Percentiles rank a stretch among this genome's conserved stretches.
Evolutionary conservation across 2,888 invertebrate genomes (phyloP).

Genomic region (Dyspetes luteomarginatus): DNA sequence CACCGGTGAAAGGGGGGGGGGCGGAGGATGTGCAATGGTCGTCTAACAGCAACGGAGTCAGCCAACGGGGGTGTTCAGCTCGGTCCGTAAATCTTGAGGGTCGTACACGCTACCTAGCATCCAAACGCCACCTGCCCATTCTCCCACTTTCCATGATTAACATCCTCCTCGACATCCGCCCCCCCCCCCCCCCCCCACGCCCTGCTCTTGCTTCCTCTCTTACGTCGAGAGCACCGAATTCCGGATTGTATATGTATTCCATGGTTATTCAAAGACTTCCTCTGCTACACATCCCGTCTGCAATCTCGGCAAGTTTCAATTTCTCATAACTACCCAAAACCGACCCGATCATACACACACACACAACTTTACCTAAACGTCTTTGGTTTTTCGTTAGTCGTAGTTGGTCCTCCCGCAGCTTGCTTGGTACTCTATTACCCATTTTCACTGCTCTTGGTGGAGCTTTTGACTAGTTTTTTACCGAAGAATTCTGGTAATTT

Average conservation of each 20-base stretch:
- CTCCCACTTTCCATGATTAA: conserved; percentile 64
- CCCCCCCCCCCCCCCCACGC: too few relatives aligned
- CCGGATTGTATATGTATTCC: conserved; percentile 48
- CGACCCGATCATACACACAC: too few relatives aligned
- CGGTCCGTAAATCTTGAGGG: conserved; percentile 63
- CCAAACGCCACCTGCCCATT: conserved; percentile 55
- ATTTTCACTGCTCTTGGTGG: neutral
- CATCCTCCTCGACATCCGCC: too few relatives aligned
- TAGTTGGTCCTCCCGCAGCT: neutral
- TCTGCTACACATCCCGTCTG: neutral
- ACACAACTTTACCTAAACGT: conserved; percentile 39
- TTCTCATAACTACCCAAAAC: conserved; percentile 34
- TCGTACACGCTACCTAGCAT: conserved; percentile 56
- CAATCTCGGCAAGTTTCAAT: conserved; percentile 54
- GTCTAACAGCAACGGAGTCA: conserved; percentile 49
- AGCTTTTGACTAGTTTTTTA: too few relatives aligned
- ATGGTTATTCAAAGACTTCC: conserved; percentile 49
- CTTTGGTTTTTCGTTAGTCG: conserved; percentile 29
- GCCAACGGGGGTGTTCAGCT: conserved; percentile 58
- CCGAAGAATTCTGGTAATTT: too few relatives aligned
- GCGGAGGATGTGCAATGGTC: conserved; percentile 41
- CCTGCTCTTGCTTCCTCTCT: conserved; percentile 38
- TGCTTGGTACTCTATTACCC: conserved; percentile 25
- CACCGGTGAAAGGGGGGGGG: neutral
- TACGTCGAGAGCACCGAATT: conserved; percentile 32